Evolutionary conservation across 2,797 vertebrate species (phyloP).

Genomic region (Sternarchorhynchus goeldii): DNA sequence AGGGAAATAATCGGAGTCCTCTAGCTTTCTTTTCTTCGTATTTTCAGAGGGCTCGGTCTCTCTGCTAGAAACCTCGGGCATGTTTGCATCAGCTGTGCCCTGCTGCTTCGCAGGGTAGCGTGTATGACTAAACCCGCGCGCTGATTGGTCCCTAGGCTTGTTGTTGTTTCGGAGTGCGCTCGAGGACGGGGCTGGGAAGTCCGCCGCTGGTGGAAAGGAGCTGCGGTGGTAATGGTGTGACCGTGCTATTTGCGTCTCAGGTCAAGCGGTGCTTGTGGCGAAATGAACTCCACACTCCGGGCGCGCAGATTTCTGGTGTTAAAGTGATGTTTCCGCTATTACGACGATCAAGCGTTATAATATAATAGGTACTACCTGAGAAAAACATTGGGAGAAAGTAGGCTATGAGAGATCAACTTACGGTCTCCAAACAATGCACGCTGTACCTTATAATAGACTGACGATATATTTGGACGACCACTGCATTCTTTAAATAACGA

Average conservation of each 20-base stretch:
- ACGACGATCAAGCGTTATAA: too few relatives aligned
- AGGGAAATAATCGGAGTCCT: slow-evolving; percentile 66
- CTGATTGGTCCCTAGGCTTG: slow-evolving; percentile 35
- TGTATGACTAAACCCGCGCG: not conserved
- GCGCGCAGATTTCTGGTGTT: too few relatives aligned
- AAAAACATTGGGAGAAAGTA: too few relatives aligned
- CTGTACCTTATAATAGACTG: too few relatives aligned
- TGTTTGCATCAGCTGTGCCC: slow-evolving; percentile 54
- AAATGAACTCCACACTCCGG: too few relatives aligned
- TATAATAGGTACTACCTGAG: too few relatives aligned
- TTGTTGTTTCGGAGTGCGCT: slow-evolving; percentile 33
- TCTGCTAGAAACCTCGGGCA: slow-evolving; percentile 73
- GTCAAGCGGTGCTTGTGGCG: not conserved
- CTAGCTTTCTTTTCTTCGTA: slow-evolving; percentile 69
- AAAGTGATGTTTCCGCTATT: not conserved
- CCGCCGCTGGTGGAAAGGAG: not conserved
- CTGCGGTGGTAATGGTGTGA: not conserved
- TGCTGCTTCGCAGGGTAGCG: not conserved
- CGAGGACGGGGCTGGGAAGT: too few relatives aligned
- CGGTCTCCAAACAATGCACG: too few relatives aligned
- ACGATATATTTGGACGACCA: too few relatives aligned
- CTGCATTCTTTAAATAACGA: too few relatives aligned
- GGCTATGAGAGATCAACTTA: too few relatives aligned
- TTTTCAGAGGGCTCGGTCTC: slow-evolving; percentile 61
- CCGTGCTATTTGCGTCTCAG: slow-evolving; percentile 13